Percentiles rank a stretch among this genome's conserved stretches.
Conservation (phyloP, 1,140 invertebrate genomes). For the Aphelinus certus region DNA sequence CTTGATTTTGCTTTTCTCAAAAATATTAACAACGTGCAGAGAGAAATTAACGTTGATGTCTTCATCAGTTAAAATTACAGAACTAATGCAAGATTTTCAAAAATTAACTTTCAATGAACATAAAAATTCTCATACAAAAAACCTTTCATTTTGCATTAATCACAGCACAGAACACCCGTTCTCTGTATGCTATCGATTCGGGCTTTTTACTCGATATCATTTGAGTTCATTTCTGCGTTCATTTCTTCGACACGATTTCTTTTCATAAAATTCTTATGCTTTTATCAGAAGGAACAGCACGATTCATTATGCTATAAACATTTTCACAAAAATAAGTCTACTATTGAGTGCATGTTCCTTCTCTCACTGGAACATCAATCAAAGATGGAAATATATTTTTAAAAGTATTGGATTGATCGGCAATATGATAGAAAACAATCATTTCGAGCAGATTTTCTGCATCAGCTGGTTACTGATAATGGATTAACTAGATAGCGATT, state of each 20-base stretch:
- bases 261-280: too few relatives aligned
- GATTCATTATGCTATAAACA: conserved; percentile 10
- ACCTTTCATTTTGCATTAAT: conserved; percentile 37
- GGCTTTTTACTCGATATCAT: conserved; percentile 21
- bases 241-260: too few relatives aligned
- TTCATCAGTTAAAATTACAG: background rate
- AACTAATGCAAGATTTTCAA: conserved; percentile 13
- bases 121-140: conserved; percentile 14
- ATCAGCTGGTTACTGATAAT: conserved; percentile 18
- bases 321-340: conserved; percentile 24
- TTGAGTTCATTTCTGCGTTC: too few relatives aligned
- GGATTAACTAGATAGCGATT: conserved; percentile 25
- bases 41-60: background rate
- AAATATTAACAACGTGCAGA: conserved; percentile 10
- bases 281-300: background rate
- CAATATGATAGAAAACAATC: conserved; percentile 6
- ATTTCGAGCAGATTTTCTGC: conserved; percentile 6
- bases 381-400: conserved; percentile 2
- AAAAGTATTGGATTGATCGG: conserved; percentile 10
- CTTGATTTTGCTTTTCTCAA: conserved; percentile 4
- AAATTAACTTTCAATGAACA: conserved; percentile 9
- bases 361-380: conserved; percentile 5
- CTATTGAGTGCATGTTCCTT: background rate
- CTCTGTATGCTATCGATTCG: conserved; percentile 45
- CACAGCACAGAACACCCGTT: conserved; percentile 48